Conservation (phyloP, 2,888 invertebrate genomes). For the Amiota minor region DNA sequence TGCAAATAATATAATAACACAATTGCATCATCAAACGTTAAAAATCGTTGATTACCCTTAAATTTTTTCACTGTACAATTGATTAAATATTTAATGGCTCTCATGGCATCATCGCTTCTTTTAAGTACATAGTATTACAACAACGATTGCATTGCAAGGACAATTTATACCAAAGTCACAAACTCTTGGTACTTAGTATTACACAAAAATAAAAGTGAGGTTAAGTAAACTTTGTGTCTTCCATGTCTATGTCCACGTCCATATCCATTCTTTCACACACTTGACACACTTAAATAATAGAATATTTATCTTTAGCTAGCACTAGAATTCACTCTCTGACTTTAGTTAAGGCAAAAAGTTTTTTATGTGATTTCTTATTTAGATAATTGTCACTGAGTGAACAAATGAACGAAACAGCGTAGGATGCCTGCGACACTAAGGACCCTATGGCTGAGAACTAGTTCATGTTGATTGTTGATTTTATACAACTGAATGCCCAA, state of each 20-base stretch:
- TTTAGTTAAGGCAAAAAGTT: conserved; percentile 3
- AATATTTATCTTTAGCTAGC: conserved; percentile 7
- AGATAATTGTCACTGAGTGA: conserved; percentile 25
- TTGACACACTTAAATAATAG: conserved; percentile 12
- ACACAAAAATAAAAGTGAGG: not conserved
- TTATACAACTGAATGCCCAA: too few relatives aligned
- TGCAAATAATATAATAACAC: conserved; percentile 9
- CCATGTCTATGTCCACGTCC: not conserved
- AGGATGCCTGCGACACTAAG: not conserved
- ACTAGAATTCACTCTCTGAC: not conserved
- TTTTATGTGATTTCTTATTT: conserved; percentile 30
- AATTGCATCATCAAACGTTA: conserved; percentile 24
- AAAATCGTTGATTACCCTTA: not conserved
- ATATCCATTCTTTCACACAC: conserved; percentile 12
- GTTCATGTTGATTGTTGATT: conserved; percentile 4
- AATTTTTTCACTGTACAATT: conserved; percentile 15
- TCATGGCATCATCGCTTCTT: not conserved
- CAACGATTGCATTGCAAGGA: conserved; percentile 5
- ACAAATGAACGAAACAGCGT: not conserved
- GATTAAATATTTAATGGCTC: conserved; percentile 24
- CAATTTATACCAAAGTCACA: not conserved
- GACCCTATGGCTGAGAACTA: not conserved
- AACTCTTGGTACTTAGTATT: not conserved
- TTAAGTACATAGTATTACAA: not conserved
- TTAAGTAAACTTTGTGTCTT: conserved; percentile 2